These are phyloP conservation scores for Cynopterus sphinx DNA, from an alignment of 2,797 vertebrate genomes.

Conservation along the genomic window DNA sequence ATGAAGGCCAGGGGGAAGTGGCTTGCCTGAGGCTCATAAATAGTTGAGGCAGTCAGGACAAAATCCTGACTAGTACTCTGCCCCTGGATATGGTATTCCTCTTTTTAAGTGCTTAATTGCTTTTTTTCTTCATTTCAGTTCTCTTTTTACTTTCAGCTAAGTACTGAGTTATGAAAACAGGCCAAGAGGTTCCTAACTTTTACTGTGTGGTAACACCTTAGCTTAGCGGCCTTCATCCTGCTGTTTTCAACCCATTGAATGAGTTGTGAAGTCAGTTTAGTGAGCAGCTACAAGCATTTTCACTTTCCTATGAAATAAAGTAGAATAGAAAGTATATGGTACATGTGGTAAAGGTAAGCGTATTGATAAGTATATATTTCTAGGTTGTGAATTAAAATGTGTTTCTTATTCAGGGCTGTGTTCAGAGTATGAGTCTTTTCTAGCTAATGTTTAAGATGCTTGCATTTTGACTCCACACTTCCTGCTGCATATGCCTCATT, in stretches of 20 bases:
- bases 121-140: slow-evolving; percentile 29
- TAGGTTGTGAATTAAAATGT: not conserved
- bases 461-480: not conserved
- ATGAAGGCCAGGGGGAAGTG: not conserved
- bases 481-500: not conserved
- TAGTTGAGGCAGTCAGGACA: not conserved
- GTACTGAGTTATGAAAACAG: slow-evolving; percentile 12
- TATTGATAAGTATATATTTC: not conserved
- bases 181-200: not conserved
- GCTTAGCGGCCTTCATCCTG: not conserved
- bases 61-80: not conserved
- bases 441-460: not conserved
- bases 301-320: not conserved
- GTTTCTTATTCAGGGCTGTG: not conserved
- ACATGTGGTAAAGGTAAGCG: not conserved
- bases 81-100: not conserved
- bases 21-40: not conserved
- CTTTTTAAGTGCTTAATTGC: not conserved
- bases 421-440: not conserved
- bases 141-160: slow-evolving; percentile 23
- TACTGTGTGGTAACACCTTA: not conserved
- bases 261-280: slow-evolving; percentile 34
- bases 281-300: slow-evolving; percentile 25
- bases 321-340: not conserved
- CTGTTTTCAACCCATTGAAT: not conserved